A percentile compares a stretch with the other conserved stretches of the same genome.
phyloP scores from a whole-genome alignment of 92 coral and sea anemone genomes.

The Epizoanthus ramosus region DNA sequence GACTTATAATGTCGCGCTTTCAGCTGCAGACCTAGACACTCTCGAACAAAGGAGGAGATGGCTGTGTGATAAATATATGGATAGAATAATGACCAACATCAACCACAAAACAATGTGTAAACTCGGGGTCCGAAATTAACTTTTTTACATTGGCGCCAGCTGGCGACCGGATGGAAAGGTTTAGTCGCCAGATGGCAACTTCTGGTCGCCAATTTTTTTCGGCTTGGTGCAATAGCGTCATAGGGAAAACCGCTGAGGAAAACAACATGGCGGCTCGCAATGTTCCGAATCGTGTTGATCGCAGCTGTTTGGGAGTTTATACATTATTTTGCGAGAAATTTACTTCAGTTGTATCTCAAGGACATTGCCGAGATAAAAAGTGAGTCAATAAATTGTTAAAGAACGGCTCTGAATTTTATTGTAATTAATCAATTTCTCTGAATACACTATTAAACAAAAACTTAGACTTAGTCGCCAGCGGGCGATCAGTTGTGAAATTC shows the following conservation, averaged over 20 bases:
- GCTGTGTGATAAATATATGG: slow-evolving; percentile 38
- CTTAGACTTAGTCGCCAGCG: too few relatives aligned
- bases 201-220: slow-evolving; percentile 16
- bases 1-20: neutral
- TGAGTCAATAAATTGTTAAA: slow-evolving; percentile 12
- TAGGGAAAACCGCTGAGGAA: slow-evolving; percentile 5
- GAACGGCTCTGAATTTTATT: slow-evolving; percentile 7
- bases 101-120: too few relatives aligned
- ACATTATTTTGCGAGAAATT: slow-evolving; percentile 9
- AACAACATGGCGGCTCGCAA: slow-evolving; percentile 1
- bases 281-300: slow-evolving; percentile 6
- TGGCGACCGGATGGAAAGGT: slow-evolving; percentile 1
- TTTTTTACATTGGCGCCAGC: slow-evolving; percentile 2
- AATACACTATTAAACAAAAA: too few relatives aligned
- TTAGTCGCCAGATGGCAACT: slow-evolving; percentile 9
- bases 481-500: too few relatives aligned
- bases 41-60: slow-evolving; percentile 18
- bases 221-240: neutral
- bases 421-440: too few relatives aligned
- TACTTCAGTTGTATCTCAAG: slow-evolving; percentile 13
- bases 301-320: slow-evolving; percentile 12
- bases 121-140: slow-evolving; percentile 14
- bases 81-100: slow-evolving; percentile 42
- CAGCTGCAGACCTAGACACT: slow-evolving; percentile 5
- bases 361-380: too few relatives aligned